Percentiles rank a stretch among this genome's conserved stretches.
These are phyloP conservation scores for Stichodactyla mertensii DNA, from an alignment of 64 coral and sea anemone genomes.

Conservation along the genomic window DNA sequence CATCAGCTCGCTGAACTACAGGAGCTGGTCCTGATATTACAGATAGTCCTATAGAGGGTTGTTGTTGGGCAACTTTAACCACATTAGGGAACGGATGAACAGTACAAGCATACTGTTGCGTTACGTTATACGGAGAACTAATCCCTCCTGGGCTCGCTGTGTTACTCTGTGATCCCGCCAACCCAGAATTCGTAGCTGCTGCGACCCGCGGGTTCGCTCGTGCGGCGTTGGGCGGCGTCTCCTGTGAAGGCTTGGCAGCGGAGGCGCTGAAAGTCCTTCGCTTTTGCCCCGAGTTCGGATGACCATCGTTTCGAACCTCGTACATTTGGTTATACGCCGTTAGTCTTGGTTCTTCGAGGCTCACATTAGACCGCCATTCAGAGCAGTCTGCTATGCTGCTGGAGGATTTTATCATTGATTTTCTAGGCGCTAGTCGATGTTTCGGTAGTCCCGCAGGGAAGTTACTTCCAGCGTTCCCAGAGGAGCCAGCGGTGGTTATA, in stretches of 20 bases:
- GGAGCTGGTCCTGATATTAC: constrained; percentile 96
- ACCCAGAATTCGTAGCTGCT: background rate
- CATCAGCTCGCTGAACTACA: constrained; percentile 50
- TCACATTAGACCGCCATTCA: constrained; percentile 34
- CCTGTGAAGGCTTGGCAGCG: constrained; percentile 29
- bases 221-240: constrained; percentile 29
- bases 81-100: constrained; percentile 66
- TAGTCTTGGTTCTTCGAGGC: background rate
- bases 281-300: constrained; percentile 41
- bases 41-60: constrained; percentile 61
- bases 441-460: constrained; percentile 31
- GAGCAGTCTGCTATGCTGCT: background rate
- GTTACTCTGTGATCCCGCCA: constrained; percentile 65
- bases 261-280: constrained; percentile 82
- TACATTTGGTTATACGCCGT: constrained; percentile 12
- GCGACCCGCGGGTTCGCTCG: constrained; percentile 58
- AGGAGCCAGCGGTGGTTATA: constrained; percentile 28
- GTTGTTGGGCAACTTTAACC: constrained; percentile 74
- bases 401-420: constrained; percentile 35
- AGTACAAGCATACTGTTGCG: constrained; percentile 81
- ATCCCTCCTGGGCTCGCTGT: constrained; percentile 44
- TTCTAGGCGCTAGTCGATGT: constrained; percentile 69
- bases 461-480: constrained; percentile 12
- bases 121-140: constrained; percentile 15
- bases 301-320: constrained; percentile 56